Percentiles rank a stretch among this genome's conserved stretches.
Conservation (phyloP, 1,140 invertebrate genomes). For the Drosophila nebulosa region DNA sequence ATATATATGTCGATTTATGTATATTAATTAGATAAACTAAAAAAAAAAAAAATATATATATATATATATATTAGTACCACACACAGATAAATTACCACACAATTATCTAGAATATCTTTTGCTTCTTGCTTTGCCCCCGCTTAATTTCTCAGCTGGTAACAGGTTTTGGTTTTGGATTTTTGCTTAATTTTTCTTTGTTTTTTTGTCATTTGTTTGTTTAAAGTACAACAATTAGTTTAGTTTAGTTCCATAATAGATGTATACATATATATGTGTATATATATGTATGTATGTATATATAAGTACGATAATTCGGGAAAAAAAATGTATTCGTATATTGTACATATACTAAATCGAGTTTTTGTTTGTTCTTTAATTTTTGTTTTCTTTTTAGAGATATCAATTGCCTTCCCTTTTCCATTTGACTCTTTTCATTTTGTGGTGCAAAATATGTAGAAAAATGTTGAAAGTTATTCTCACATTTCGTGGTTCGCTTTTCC, state of each 20-base stretch:
- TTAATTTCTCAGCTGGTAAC: slow-evolving; percentile 30
- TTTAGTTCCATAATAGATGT: slow-evolving; percentile 53
- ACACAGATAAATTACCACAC: slow-evolving; percentile 68
- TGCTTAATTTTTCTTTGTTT: not conserved
- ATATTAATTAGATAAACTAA: slow-evolving; percentile 52
- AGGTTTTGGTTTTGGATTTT: slow-evolving; percentile 16
- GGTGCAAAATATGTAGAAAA: slow-evolving; percentile 54
- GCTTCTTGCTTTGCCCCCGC: slow-evolving; percentile 17
- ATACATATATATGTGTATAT: slow-evolving; percentile 24
- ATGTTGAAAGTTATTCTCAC: slow-evolving; percentile 18
- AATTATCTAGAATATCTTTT: slow-evolving; percentile 68
- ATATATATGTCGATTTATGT: slow-evolving; percentile 15
- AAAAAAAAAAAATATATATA: slow-evolving; percentile 17
- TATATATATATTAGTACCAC: slow-evolving; percentile 33
- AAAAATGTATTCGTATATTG: slow-evolving; percentile 32
- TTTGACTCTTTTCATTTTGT: not conserved
- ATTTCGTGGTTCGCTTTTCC: not conserved
- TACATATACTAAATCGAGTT: slow-evolving; percentile 27
- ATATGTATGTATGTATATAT: not conserved
- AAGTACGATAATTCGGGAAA: not conserved
- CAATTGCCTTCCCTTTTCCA: not conserved
- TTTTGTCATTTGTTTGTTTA: slow-evolving; percentile 15
- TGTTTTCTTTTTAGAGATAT: not conserved
- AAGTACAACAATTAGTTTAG: slow-evolving; percentile 76
- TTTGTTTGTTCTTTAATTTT: not conserved